phyloP scores from a whole-genome alignment of 2,797 vertebrate species.

The Hyperoplus lanceolatus region DNA sequence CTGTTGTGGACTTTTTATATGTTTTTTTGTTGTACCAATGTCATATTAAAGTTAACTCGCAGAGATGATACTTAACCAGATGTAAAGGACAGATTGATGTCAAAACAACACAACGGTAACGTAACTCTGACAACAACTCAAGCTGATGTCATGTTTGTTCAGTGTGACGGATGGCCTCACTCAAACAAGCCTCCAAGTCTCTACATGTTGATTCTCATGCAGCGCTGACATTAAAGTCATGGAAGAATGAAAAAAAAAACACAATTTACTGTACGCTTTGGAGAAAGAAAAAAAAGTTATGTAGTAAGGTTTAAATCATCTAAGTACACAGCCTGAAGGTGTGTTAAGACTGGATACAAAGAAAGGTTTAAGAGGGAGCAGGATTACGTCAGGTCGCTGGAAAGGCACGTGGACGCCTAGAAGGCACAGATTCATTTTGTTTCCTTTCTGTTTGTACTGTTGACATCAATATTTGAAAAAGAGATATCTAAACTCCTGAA shows the following conservation, averaged over 20 bases:
- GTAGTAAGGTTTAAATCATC: background rate
- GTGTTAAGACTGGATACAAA: slow-evolving; percentile 24
- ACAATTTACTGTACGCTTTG: background rate
- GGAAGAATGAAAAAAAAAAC: background rate
- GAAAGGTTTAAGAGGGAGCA: background rate
- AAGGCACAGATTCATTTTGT: background rate
- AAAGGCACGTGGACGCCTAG: background rate
- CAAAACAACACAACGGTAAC: background rate
- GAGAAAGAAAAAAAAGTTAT: background rate
- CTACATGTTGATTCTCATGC: slow-evolving; percentile 32
- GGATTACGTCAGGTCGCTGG: background rate
- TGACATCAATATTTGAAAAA: too few species aligned
- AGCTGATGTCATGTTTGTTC: slow-evolving; percentile 25
- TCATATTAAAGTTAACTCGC: background rate
- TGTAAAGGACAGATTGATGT: background rate
- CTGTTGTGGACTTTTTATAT: background rate
- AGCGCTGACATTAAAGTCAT: background rate
- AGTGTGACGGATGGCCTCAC: slow-evolving; percentile 21
- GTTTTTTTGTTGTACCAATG: background rate
- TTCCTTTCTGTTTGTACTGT: background rate
- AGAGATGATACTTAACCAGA: background rate
- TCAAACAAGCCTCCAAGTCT: slow-evolving; percentile 34
- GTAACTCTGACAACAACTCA: background rate
- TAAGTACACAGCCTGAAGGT: slow-evolving; percentile 17
- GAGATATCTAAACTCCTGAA: too few species aligned